These are phyloP conservation scores for Vannuccia rotundouncinata DNA, from an alignment of 2,888 invertebrate species.

Conservation along the genomic window DNA sequence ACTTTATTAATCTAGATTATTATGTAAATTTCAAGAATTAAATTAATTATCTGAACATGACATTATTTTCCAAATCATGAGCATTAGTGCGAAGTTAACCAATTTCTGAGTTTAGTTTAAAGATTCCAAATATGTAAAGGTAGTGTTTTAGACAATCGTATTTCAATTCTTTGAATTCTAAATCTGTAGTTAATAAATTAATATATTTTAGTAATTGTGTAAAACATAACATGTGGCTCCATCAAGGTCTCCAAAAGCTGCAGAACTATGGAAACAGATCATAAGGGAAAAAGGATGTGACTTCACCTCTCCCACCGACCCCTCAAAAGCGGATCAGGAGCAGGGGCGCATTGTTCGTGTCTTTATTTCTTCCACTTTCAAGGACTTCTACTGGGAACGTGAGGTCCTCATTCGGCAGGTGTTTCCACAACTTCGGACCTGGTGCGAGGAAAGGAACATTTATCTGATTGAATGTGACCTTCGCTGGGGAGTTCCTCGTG, in stretches of 20 bases:
- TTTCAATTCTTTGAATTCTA: too few relatives aligned
- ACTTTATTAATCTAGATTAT: too few relatives aligned
- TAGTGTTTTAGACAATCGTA: too few relatives aligned
- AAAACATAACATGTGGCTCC: too few relatives aligned
- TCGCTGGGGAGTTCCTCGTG: slow-evolving; percentile 55
- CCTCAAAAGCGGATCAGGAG: not conserved
- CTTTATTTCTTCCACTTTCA: slow-evolving; percentile 55
- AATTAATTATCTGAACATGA: too few relatives aligned
- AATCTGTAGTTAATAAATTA: too few relatives aligned
- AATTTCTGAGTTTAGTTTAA: too few relatives aligned
- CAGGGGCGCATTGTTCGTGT: slow-evolving; percentile 44
- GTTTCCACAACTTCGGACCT: slow-evolving; percentile 50
- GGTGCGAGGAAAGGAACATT: slow-evolving; percentile 47
- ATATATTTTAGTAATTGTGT: too few relatives aligned
- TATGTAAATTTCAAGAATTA: too few relatives aligned
- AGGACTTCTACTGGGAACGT: slow-evolving; percentile 52
- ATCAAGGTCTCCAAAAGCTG: not conserved
- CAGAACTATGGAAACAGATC: not conserved
- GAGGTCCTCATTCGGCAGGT: slow-evolving; percentile 51
- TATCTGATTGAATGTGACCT: slow-evolving; percentile 54
- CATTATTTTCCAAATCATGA: too few relatives aligned
- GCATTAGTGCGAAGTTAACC: too few relatives aligned
- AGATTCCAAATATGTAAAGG: too few relatives aligned
- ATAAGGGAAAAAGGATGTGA: not conserved
- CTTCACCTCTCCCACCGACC: not conserved